These are phyloP conservation scores for Uria aalge DNA, from an alignment of 2,113 vertebrate genomes.

Conservation along the genomic window DNA sequence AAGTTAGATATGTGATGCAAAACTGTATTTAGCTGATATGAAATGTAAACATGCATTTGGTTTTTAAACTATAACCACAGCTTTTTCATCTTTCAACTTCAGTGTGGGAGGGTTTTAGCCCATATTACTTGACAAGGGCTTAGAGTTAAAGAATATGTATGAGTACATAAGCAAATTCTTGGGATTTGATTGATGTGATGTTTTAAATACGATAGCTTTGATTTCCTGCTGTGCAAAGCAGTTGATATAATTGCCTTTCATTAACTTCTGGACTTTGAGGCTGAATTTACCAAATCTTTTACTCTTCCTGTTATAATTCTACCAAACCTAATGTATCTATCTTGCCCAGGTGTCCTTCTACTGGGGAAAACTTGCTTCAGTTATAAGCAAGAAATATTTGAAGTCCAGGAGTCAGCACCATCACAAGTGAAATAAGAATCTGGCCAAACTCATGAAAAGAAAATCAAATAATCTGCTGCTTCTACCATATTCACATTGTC, in stretches of 20 bases:
- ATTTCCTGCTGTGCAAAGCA: background rate
- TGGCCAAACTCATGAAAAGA: background rate
- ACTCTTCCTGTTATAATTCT: background rate
- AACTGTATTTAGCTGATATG: background rate
- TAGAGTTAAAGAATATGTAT: background rate
- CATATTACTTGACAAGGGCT: background rate
- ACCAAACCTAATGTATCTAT: background rate
- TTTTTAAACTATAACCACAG: background rate
- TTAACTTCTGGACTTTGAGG: background rate
- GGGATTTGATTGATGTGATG: background rate
- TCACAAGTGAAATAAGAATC: background rate
- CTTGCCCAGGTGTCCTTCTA: background rate
- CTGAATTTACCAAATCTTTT: background rate
- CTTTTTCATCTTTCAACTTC: background rate
- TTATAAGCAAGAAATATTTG: background rate
- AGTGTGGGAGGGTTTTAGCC: background rate
- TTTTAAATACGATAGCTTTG: background rate
- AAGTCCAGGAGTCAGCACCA: background rate
- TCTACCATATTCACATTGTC: background rate
- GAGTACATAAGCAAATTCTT: background rate
- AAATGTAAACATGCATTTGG: background rate
- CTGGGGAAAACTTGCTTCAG: background rate
- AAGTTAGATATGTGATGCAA: background rate
- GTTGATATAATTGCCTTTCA: background rate
- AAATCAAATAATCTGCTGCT: background rate